Percentiles rank a stretch among this genome's conserved stretches.
phyloP scores from a whole-genome alignment of 2,888 invertebrate genomes.

The Macaria notata region DNA sequence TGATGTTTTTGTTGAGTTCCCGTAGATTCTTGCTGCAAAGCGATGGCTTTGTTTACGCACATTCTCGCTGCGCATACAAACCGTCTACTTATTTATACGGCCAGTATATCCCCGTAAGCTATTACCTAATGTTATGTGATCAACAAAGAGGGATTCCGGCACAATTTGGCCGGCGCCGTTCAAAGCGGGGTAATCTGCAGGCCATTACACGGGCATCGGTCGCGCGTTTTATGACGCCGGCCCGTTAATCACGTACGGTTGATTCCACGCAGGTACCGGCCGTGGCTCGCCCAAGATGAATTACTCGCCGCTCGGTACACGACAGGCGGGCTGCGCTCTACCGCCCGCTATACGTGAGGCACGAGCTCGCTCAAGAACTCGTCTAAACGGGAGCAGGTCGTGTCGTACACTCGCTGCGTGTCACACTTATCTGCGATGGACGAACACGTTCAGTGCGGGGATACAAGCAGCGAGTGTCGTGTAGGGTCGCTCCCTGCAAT shows the following conservation, averaged over 20 bases:
- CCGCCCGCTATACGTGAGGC: neutral
- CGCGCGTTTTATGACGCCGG: constrained; percentile 36
- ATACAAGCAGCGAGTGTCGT: too few relatives aligned
- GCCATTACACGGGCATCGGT: constrained; percentile 37
- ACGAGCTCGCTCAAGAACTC: too few relatives aligned
- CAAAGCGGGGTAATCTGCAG: constrained; percentile 27
- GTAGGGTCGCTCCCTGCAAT: too few relatives aligned
- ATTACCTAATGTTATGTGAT: constrained; percentile 19
- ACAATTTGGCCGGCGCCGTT: constrained; percentile 30
- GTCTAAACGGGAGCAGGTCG: too few relatives aligned
- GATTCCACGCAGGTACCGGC: constrained; percentile 40
- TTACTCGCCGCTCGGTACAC: constrained; percentile 25
- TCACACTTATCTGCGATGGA: too few relatives aligned
- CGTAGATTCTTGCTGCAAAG: too few relatives aligned
- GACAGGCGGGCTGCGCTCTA: neutral
- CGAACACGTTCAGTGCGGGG: too few relatives aligned
- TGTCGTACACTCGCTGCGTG: too few relatives aligned
- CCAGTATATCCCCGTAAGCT: constrained; percentile 11
- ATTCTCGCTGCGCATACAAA: neutral
- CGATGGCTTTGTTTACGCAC: too few relatives aligned
- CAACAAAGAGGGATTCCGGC: constrained; percentile 37
- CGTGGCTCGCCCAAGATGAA: constrained; percentile 35
- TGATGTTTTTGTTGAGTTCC: too few relatives aligned
- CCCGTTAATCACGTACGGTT: constrained; percentile 43
- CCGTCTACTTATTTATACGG: constrained; percentile 1